A percentile compares a stretch with the other conserved stretches of the same genome.
Conservation (phyloP, 2,113 vertebrate genomes). For the Megatriorchis doriae region DNA sequence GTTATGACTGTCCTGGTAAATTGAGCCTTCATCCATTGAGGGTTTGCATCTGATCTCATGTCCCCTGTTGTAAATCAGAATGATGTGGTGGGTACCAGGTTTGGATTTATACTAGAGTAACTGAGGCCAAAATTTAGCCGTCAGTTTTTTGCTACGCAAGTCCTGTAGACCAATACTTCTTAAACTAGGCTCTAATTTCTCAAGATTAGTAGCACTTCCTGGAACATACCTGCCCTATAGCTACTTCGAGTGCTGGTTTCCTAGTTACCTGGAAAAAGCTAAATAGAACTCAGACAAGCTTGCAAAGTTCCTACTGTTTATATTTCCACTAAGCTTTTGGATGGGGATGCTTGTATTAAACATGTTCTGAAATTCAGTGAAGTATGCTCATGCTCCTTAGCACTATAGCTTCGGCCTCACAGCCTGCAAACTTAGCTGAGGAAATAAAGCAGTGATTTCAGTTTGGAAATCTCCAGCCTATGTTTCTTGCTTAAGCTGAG, state of each 20-base stretch:
- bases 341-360: neutral
- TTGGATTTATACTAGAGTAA: neutral
- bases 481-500: neutral
- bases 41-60: neutral
- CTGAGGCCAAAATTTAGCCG: neutral
- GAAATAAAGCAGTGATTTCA: neutral
- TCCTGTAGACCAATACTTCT: neutral
- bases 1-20: neutral
- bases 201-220: neutral
- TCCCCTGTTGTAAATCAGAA: neutral
- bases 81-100: neutral
- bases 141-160: neutral
- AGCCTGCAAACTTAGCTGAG: neutral
- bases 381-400: rapidly evolving
- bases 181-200: neutral
- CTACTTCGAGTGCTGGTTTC: neutral
- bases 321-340: neutral
- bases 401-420: neutral
- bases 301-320: neutral
- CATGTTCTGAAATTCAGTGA: neutral
- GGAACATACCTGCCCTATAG: neutral
- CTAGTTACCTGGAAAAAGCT: neutral
- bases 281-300: neutral
- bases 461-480: neutral
- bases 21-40: neutral